Evolutionary conservation across 2,113 vertebrate genomes (phyloP).

Genomic region (Lepisosteus osseus): DNA sequence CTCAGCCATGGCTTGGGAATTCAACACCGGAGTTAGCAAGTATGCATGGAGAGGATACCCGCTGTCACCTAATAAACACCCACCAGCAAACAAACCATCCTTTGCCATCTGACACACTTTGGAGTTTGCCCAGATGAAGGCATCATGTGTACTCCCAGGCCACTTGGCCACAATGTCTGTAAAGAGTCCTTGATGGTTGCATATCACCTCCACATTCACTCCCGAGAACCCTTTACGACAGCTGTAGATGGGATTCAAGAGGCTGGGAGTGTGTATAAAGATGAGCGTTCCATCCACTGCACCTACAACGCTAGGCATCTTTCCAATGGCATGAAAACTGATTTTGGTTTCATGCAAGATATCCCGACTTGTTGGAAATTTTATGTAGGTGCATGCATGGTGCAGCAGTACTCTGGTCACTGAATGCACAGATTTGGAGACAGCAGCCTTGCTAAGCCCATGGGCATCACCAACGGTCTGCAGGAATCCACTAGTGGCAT

Average conservation of each 20-base stretch:
- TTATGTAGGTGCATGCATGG: neutral
- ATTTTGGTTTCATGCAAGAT: too few species aligned
- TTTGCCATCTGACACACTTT: neutral
- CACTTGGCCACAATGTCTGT: neutral
- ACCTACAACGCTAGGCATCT: neutral
- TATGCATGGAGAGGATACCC: neutral
- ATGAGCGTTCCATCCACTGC: slow-evolving; percentile 3
- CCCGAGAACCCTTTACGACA: neutral
- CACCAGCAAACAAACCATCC: neutral
- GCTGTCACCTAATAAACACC: slow-evolving; percentile 1
- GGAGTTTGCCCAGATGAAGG: too few species aligned
- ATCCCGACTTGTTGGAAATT: too few species aligned
- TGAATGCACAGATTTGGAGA: neutral
- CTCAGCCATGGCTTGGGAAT: neutral
- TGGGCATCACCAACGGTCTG: too few species aligned
- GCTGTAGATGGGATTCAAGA: neutral
- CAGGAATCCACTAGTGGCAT: too few species aligned
- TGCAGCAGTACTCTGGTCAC: neutral
- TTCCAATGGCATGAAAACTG: neutral
- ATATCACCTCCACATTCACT: neutral
- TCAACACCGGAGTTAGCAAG: neutral
- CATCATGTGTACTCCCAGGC: too few species aligned
- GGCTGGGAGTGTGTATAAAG: neutral
- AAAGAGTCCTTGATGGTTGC: neutral
- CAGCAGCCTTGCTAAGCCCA: too few species aligned